Conservation (phyloP, 1,140 invertebrate genomes). For the Meteorus sp. region DNA sequence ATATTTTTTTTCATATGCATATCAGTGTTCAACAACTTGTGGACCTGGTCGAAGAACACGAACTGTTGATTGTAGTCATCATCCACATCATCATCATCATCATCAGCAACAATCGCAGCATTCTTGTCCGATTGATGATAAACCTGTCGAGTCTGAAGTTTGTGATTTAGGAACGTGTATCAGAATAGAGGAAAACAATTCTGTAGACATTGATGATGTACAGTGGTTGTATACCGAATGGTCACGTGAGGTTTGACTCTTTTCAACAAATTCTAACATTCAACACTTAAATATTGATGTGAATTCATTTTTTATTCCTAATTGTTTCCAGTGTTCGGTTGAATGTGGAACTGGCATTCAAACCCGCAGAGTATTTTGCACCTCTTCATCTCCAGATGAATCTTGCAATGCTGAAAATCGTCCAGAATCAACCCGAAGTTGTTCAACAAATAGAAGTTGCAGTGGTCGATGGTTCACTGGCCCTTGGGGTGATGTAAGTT, state of each 20-base stretch:
- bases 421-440: constrained; percentile 64
- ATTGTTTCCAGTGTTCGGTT: constrained; percentile 39
- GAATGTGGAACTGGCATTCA: constrained; percentile 44
- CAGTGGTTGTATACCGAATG: constrained; percentile 48
- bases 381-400: constrained; percentile 31
- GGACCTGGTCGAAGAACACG: constrained; percentile 40
- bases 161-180: constrained; percentile 40
- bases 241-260: constrained; percentile 38
- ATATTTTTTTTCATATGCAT: not conserved
- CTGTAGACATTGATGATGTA: not conserved
- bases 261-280: not conserved
- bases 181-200: not conserved
- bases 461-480: constrained; percentile 71
- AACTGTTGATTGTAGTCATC: constrained; percentile 35
- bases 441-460: constrained; percentile 65
- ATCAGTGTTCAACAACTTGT: constrained; percentile 45
- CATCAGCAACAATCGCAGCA: too few relatives aligned
- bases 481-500: constrained; percentile 65
- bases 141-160: constrained; percentile 36
- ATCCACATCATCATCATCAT: too few relatives aligned
- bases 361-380: constrained; percentile 62
- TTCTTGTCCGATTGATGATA: constrained; percentile 34
- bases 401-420: constrained; percentile 58
- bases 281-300: constrained; percentile 1
- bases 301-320: constrained; percentile 4